Evolutionary conservation across 2,113 vertebrate genomes (phyloP), one percentile per base, ranked within the genome.

Genomic region (Tympanuchus pallidicinctus): DNA sequence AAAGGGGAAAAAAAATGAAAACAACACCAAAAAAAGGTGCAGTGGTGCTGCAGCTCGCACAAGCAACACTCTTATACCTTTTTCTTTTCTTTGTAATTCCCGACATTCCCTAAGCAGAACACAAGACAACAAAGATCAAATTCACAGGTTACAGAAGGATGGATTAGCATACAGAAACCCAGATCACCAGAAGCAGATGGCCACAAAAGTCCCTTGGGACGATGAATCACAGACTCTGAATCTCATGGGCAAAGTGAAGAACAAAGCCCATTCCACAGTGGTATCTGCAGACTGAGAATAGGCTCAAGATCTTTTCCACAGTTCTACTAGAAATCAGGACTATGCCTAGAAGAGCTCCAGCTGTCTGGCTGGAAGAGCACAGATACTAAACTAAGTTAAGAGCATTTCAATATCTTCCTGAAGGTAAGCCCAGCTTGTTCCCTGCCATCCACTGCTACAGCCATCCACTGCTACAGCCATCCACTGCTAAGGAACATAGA

Each of bases 171-270:
- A 1, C 4, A 20, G 52, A 92, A 81, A 40, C 30, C 36, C 70
- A 72, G 63, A 16, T 89, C 78, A 42, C 22, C 89, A 87, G 85
- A 5, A 89, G 94, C 92, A 94, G 89, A 95, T 94, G 94, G 93
- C 52, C 92, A 70, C 57, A 43, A 47, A 42, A 63, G 67, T 17
- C 91, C 72, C 72, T 59, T 43, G 71, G 79, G 89, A 60, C 36
- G 17, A 48, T 4, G 2, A 4, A 63, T 85, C 78, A 70, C 48
- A 56, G 38, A 38, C 63, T 59, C 27, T 7, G 30, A 78, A 52
- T 56, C 72, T 47, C 48, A 11, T 73, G 88, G 70, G 75, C 36
- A 59, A 75, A 67, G 72, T 22, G 22, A 63, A 48, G 84, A 71
- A 72, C 82, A 87, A 82, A 96, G 32, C 36, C 57, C 38, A 15